phyloP scores from a whole-genome alignment of 1,140 invertebrate species.

The Macrobrachium rosenbergii region DNA sequence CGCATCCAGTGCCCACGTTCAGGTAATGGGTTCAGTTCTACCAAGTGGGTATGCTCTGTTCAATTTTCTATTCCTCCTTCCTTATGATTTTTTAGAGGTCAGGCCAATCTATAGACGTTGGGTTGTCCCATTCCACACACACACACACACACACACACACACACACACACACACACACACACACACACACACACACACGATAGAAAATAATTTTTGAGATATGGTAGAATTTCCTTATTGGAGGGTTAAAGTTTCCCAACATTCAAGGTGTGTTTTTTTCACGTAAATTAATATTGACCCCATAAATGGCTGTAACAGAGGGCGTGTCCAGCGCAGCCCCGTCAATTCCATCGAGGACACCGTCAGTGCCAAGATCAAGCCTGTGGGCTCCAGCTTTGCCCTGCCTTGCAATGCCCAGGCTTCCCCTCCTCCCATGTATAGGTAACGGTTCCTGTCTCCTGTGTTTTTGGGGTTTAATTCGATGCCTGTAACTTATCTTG shows the following conservation, averaged over 20 bases:
- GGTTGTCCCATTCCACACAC: no score
- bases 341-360: conserved; percentile 38
- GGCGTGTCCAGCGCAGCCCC: conserved; percentile 36
- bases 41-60: no score
- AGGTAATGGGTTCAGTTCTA: conserved; percentile 42
- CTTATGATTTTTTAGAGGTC: no score
- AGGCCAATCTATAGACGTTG: no score
- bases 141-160: no score
- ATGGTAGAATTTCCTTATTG: no score
- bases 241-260: not conserved
- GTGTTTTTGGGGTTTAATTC: not conserved
- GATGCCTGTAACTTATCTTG: not conserved
- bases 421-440: conserved; percentile 55
- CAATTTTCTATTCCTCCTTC: no score
- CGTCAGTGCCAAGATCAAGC: conserved; percentile 46
- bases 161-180: no score
- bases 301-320: conserved; percentile 3
- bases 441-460: conserved; percentile 10
- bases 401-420: conserved; percentile 57
- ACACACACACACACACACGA: no score
- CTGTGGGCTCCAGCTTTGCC: conserved; percentile 40
- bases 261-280: no score
- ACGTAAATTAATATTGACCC: no score
- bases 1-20: conserved; percentile 58
- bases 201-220: no score